These are phyloP conservation scores for Anagyrus pseudococci DNA, from an alignment of 2,888 invertebrate species.

Conservation along the genomic window DNA sequence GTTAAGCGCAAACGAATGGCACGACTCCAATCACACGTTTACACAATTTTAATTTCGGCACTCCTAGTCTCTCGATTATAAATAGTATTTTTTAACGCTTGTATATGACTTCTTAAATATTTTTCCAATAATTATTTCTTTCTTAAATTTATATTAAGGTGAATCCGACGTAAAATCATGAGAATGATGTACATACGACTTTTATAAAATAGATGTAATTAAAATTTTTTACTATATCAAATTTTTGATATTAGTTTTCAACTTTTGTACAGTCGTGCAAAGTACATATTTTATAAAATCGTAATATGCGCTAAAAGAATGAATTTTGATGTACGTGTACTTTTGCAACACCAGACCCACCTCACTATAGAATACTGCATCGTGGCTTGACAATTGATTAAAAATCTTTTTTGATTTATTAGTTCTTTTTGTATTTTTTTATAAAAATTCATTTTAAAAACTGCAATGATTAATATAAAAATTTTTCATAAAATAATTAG, in stretches of 20 bases:
- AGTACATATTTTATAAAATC: not conserved
- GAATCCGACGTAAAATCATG: not conserved
- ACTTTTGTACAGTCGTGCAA: not conserved
- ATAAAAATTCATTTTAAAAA: conserved; percentile 7
- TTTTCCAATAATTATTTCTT: conserved; percentile 20
- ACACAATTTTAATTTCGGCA: conserved; percentile 14
- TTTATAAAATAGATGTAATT: not conserved
- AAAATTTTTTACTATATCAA: not conserved
- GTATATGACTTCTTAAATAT: conserved; percentile 15
- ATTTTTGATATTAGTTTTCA: not conserved
- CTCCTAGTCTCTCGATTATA: conserved; percentile 15
- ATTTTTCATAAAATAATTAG: conserved; percentile 1
- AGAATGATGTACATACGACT: too few species aligned
- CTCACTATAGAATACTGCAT: conserved; percentile 28
- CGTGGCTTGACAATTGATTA: conserved; percentile 18
- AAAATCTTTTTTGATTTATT: conserved; percentile 20
- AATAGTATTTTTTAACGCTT: conserved; percentile 14
- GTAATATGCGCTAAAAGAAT: not conserved
- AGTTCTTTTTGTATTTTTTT: too few species aligned
- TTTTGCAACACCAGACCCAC: not conserved
- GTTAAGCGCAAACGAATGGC: conserved; percentile 34
- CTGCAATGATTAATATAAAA: not conserved
- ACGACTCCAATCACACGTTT: conserved; percentile 28
- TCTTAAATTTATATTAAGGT: conserved; percentile 3
- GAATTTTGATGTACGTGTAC: not conserved